phyloP scores from a whole-genome alignment of 2,113 vertebrate genomes.

The Notothenia coriiceps region DNA sequence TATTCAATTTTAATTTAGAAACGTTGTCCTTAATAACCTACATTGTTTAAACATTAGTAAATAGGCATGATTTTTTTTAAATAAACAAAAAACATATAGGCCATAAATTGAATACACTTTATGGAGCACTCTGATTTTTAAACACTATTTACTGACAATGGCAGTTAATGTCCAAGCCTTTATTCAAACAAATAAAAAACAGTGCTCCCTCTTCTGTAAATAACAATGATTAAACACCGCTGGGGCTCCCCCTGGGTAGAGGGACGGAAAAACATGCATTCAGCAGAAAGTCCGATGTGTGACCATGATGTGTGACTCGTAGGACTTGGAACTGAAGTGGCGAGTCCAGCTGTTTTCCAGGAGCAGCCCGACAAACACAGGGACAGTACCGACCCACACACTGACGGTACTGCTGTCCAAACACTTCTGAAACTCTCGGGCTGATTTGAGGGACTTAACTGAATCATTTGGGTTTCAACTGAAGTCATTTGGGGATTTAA shows the following conservation, averaged over 20 bases:
- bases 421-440: constrained; percentile 22
- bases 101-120: too few species aligned
- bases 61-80: too few species aligned
- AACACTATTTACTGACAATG: background rate
- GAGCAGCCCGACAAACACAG: constrained; percentile 32
- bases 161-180: background rate
- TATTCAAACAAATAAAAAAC: background rate
- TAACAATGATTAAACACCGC: background rate
- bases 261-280: background rate
- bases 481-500: background rate
- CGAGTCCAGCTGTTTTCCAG: constrained; percentile 53
- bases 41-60: background rate
- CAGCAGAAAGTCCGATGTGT: constrained; percentile 10
- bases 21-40: background rate
- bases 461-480: background rate
- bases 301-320: constrained; percentile 64
- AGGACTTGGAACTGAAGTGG: constrained; percentile 60
- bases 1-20: too few species aligned
- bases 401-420: constrained; percentile 50
- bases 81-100: too few species aligned
- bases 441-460: constrained; percentile 18
- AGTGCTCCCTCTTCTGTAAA: too few species aligned
- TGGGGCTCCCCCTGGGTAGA: background rate
- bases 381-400: constrained; percentile 13
- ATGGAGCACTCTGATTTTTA: background rate